These are phyloP conservation scores for sheep (Ovis aries) DNA, from an alignment of 2,113 vertebrate species.

Conservation along the genomic window DNA sequence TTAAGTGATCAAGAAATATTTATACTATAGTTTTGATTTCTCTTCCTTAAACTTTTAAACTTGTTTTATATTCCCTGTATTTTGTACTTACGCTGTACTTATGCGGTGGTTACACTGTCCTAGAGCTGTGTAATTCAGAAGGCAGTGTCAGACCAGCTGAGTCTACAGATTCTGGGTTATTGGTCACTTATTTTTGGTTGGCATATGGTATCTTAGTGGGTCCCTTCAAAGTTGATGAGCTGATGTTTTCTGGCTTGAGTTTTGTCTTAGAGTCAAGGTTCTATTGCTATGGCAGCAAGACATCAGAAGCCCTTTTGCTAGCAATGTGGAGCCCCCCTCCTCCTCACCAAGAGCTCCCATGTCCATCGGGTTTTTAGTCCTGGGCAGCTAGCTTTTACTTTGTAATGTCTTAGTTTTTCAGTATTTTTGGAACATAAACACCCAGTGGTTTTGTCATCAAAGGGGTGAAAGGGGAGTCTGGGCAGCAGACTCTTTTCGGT, in stretches of 20 bases:
- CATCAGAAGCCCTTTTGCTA: background rate
- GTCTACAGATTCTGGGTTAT: background rate
- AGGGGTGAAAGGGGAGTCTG: background rate
- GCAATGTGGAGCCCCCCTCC: rapidly evolving
- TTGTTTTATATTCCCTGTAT: background rate
- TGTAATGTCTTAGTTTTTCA: background rate
- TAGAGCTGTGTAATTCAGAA: background rate
- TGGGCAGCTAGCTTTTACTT: background rate
- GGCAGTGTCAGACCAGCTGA: background rate
- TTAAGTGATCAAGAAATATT: background rate
- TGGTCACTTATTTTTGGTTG: background rate
- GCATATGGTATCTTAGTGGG: background rate
- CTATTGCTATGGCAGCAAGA: background rate
- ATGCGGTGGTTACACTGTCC: background rate
- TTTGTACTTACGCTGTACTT: background rate
- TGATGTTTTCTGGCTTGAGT: background rate
- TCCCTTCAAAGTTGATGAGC: background rate
- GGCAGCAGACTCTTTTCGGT: background rate
- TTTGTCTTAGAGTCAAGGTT: background rate
- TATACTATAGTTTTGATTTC: background rate
- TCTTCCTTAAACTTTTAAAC: background rate
- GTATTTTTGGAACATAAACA: background rate
- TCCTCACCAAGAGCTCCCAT: background rate
- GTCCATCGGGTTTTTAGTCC: background rate
- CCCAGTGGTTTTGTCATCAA: background rate